These are phyloP conservation scores for Villa cingulata DNA, from an alignment of 2,888 invertebrate species.

Conservation along the genomic window DNA sequence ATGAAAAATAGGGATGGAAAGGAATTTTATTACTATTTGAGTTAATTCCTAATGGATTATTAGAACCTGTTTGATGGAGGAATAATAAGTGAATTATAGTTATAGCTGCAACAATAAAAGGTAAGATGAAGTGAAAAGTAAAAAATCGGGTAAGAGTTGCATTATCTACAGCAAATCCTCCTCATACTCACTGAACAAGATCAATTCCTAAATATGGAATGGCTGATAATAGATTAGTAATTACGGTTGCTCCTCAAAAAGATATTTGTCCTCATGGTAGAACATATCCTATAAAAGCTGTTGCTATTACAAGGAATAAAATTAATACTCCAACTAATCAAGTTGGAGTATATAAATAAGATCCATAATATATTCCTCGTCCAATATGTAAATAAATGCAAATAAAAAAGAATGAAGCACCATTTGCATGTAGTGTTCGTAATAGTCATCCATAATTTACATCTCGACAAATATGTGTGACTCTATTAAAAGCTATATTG, in stretches of 20 bases:
- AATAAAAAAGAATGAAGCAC: constrained; percentile 59
- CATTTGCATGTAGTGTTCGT: constrained; percentile 53
- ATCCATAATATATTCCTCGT: constrained; percentile 47
- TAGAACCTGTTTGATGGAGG: constrained; percentile 35
- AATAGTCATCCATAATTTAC: constrained; percentile 55
- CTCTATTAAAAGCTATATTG: constrained; percentile 49
- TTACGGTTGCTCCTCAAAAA: constrained; percentile 68
- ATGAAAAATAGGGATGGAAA: too few relatives aligned
- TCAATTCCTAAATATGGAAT: too few relatives aligned
- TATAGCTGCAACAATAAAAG: too few relatives aligned
- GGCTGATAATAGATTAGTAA: constrained; percentile 36
- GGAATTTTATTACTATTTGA: too few relatives aligned
- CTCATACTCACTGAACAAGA: too few relatives aligned
- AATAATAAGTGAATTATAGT: too few relatives aligned
- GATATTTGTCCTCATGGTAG: constrained; percentile 54
- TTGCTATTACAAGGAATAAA: constrained; percentile 52
- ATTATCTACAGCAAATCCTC: too few relatives aligned
- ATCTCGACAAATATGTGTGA: constrained; percentile 55
- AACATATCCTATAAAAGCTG: constrained; percentile 45
- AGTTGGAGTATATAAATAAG: constrained; percentile 40
- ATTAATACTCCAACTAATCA: constrained; percentile 54
- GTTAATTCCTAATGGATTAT: constrained; percentile 16
- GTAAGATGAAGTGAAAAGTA: too few relatives aligned
- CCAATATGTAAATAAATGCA: constrained; percentile 56
- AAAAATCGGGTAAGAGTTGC: too few relatives aligned